phyloP scores from a whole-genome alignment of 2,797 vertebrate species.

The Danio jaintianensis region DNA sequence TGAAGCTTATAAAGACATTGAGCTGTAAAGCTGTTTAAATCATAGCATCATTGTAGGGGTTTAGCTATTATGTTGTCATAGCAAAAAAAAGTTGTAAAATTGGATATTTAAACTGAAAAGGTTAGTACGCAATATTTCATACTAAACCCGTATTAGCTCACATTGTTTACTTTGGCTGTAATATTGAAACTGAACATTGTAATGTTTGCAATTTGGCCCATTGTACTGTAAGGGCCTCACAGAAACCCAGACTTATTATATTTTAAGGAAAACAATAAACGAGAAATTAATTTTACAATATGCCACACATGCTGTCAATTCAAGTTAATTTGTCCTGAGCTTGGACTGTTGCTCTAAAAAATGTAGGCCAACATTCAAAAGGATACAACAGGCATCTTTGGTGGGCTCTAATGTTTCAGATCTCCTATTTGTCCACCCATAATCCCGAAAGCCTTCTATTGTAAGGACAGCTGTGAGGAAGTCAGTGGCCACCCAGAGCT shows the following conservation, averaged over 20 bases:
- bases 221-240: neutral
- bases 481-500: slow-evolving; percentile 30
- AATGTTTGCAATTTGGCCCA: neutral
- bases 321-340: neutral
- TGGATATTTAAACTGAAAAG: no score
- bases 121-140: no score
- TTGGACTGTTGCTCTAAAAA: neutral
- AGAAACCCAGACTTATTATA: neutral
- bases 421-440: slow-evolving; percentile 34
- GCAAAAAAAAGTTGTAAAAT: no score
- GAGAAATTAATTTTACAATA: neutral
- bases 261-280: neutral
- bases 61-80: no score
- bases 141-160: no score
- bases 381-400: slow-evolving; percentile 18
- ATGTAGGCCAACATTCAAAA: neutral
- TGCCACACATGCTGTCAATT: neutral
- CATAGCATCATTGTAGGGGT: no score
- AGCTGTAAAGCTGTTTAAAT: no score
- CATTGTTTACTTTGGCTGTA: no score
- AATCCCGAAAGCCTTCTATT: slow-evolving; percentile 30
- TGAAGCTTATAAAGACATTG: no score
- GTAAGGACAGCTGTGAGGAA: slow-evolving; percentile 27
- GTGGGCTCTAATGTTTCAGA: slow-evolving; percentile 21
- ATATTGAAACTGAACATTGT: no score